These are phyloP conservation scores for Malaclemys terrapin DNA, from an alignment of 2,113 vertebrate genomes.

Conservation along the genomic window DNA sequence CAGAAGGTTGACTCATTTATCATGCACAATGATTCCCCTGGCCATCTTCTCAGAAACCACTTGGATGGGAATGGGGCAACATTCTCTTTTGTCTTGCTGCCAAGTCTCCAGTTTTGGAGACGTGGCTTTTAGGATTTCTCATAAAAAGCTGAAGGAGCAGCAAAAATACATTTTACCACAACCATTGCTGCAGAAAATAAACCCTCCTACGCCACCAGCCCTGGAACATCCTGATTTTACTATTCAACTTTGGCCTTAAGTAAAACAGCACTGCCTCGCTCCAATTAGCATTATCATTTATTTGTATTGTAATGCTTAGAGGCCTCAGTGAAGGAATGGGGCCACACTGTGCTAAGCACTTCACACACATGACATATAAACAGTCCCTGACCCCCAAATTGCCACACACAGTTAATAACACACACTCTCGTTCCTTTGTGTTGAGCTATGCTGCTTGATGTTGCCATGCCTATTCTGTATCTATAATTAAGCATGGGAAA, in stretches of 20 bases:
- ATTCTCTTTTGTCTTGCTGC: constrained; percentile 64
- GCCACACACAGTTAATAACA: not conserved
- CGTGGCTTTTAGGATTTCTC: constrained; percentile 71
- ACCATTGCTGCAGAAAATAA: constrained; percentile 50
- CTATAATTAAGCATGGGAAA: constrained; percentile 22
- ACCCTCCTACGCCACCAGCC: not conserved
- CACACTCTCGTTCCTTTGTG: not conserved
- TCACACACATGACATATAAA: not conserved
- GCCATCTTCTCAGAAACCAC: constrained; percentile 46
- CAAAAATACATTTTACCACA: constrained; percentile 54
- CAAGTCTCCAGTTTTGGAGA: constrained; percentile 70
- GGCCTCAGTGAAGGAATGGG: not conserved
- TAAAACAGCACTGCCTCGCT: not conserved
- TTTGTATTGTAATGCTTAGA: not conserved
- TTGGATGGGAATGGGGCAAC: constrained; percentile 51
- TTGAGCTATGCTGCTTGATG: not conserved
- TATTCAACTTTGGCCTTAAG: constrained; percentile 2
- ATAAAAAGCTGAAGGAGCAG: constrained; percentile 59
- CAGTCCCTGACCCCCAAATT: not conserved
- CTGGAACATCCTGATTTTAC: constrained; percentile 50
- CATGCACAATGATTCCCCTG: constrained; percentile 39
- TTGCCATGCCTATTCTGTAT: not conserved
- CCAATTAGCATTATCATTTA: not conserved
- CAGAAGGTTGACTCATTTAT: constrained; percentile 24
- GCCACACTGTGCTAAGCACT: not conserved